Conservation (phyloP, 2,113 vertebrate genomes). For the Cercopithecus mona region DNA sequence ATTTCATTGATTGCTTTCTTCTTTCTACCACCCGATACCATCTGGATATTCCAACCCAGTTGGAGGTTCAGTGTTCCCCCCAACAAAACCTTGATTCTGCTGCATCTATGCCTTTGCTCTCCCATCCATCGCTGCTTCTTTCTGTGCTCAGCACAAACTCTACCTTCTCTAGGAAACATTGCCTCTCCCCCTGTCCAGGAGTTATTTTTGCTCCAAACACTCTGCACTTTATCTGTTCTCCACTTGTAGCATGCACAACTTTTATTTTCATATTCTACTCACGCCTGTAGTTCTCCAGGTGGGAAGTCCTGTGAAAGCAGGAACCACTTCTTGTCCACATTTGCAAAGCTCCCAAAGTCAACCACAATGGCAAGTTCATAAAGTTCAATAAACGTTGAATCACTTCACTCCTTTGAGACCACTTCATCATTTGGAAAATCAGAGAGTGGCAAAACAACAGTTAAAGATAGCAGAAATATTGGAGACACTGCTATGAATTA, state of each 20-base stretch:
- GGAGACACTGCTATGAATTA: background rate
- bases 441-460: background rate
- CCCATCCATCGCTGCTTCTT: background rate
- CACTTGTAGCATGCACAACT: accelerated
- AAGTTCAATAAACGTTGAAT: background rate
- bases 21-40: background rate
- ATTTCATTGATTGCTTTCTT: background rate
- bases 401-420: background rate
- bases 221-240: background rate
- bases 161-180: background rate
- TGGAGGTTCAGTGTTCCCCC: background rate
- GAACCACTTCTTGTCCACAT: too few relatives aligned
- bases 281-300: background rate
- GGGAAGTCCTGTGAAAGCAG: background rate
- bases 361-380: background rate
- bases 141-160: background rate
- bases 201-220: background rate
- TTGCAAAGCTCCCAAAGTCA: background rate
- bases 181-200: accelerated
- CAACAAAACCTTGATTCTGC: background rate
- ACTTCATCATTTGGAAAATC: background rate
- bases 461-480: background rate
- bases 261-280: background rate
- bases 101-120: too few relatives aligned
- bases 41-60: too few relatives aligned